Percentiles rank a stretch among this genome's conserved stretches.
Conservation (phyloP, 2,797 vertebrate genomes). For the Bucorvus abyssinicus region DNA sequence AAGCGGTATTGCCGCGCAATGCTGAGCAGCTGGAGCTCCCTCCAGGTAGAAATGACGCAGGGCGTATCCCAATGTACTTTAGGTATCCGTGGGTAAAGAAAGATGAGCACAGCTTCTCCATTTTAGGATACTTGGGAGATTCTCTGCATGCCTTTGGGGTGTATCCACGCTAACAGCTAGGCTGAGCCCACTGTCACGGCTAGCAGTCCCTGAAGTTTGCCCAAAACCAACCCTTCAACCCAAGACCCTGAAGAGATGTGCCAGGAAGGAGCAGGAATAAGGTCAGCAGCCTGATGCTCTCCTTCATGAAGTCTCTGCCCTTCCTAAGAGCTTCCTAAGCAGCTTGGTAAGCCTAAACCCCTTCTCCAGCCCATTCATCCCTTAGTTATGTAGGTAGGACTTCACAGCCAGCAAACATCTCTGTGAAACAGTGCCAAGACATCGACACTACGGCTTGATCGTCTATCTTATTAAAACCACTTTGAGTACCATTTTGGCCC, state of each 20-base stretch:
- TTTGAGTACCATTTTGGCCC: neutral
- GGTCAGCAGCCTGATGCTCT: neutral
- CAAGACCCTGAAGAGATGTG: neutral
- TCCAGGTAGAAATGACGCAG: neutral
- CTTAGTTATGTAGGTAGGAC: neutral
- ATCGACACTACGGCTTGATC: rapidly evolving
- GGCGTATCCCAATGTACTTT: neutral
- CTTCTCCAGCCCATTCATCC: neutral
- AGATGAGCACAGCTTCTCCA: neutral
- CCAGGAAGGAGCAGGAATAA: neutral
- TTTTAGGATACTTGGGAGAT: neutral
- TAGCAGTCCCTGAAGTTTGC: neutral
- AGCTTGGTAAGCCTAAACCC: no score
- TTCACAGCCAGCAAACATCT: neutral
- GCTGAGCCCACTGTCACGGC: neutral
- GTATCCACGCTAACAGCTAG: rapidly evolving
- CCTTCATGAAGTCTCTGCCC: neutral
- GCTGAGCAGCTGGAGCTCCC: neutral
- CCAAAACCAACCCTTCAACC: neutral
- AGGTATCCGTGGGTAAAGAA: rapidly evolving
- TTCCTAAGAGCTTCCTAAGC: neutral
- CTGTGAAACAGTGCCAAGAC: neutral
- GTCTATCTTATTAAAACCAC: neutral
- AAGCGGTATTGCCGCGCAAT: rapidly evolving
- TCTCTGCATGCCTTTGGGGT: neutral